Evolutionary conservation across 2,113 vertebrate species (phyloP).

Genomic region (Ailurus styani): DNA sequence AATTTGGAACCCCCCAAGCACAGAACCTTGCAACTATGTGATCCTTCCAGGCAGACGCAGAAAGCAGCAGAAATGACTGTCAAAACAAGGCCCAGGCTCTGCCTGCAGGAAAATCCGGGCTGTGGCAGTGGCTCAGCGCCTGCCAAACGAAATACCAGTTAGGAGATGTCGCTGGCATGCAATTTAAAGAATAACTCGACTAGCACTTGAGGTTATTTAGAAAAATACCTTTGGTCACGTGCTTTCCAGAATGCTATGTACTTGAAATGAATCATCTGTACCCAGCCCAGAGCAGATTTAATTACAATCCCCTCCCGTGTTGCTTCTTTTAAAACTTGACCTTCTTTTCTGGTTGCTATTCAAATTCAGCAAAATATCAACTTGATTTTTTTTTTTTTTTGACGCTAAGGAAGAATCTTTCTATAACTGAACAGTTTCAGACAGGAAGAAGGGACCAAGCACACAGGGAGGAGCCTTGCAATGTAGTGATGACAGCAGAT

Average conservation of each 20-base stretch:
- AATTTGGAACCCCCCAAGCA: not conserved
- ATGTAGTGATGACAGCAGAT: not conserved
- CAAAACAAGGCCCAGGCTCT: conserved; percentile 10
- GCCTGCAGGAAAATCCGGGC: conserved; percentile 20
- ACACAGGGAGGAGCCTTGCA: not conserved
- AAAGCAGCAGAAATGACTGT: not conserved
- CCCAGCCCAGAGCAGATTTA: conserved; percentile 52
- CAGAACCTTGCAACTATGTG: not conserved
- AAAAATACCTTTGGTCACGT: conserved; percentile 68
- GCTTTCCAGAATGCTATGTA: conserved; percentile 59
- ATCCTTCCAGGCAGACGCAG: not conserved
- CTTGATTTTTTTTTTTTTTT: conserved; percentile 45
- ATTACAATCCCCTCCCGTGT: conserved; percentile 51
- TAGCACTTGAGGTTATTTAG: conserved; percentile 69
- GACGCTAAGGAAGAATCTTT: conserved; percentile 38
- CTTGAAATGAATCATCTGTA: conserved; percentile 63
- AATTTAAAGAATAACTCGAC: conserved; percentile 41
- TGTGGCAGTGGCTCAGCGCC: not conserved
- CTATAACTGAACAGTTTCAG: conserved; percentile 37
- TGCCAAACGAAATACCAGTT: conserved; percentile 40
- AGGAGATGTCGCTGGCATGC: conserved; percentile 53
- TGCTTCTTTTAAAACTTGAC: conserved; percentile 67
- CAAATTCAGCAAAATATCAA: conserved; percentile 65
- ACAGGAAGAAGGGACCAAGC: not conserved
- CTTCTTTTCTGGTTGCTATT: conserved; percentile 67